Conservation (phyloP, 2,797 vertebrate species). For the Poecilia wingei region DNA sequence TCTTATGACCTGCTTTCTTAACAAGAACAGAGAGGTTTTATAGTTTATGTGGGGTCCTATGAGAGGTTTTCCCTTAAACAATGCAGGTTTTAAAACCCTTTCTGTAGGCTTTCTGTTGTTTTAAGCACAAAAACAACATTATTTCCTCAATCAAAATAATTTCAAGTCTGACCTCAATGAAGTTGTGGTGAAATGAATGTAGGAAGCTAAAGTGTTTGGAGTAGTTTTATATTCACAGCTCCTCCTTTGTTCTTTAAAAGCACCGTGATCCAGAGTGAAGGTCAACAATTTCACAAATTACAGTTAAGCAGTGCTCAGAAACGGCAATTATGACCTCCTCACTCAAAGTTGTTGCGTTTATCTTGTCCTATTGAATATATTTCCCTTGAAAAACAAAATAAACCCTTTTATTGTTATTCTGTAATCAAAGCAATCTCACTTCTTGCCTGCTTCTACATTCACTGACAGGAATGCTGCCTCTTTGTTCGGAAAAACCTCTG, state of each 20-base stretch:
- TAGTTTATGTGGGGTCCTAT: not conserved
- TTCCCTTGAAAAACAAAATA: constrained; percentile 12
- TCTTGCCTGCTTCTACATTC: not conserved
- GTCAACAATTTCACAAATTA: constrained; percentile 9
- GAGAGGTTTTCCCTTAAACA: not conserved
- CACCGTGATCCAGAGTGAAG: constrained; percentile 13
- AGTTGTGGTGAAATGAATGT: not conserved
- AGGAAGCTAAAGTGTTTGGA: not conserved
- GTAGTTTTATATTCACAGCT: constrained; percentile 5
- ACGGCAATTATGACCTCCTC: constrained; percentile 3
- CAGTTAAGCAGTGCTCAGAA: not conserved
- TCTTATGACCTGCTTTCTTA: not conserved
- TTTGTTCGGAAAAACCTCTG: not conserved
- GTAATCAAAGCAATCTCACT: not conserved
- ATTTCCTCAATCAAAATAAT: not conserved
- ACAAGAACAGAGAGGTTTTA: not conserved
- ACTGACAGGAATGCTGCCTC: not conserved
- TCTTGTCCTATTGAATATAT: constrained; percentile 10
- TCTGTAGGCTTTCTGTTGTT: not conserved
- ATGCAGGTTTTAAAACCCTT: not conserved
- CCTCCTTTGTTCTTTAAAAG: not conserved
- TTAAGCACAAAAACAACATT: not conserved
- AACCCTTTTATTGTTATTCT: not conserved
- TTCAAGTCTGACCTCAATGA: constrained; percentile 24
- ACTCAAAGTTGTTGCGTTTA: constrained; percentile 9